Evolutionary conservation across 1,140 invertebrate genomes (phyloP).

Genomic region (Drosophila kepulauana): DNA sequence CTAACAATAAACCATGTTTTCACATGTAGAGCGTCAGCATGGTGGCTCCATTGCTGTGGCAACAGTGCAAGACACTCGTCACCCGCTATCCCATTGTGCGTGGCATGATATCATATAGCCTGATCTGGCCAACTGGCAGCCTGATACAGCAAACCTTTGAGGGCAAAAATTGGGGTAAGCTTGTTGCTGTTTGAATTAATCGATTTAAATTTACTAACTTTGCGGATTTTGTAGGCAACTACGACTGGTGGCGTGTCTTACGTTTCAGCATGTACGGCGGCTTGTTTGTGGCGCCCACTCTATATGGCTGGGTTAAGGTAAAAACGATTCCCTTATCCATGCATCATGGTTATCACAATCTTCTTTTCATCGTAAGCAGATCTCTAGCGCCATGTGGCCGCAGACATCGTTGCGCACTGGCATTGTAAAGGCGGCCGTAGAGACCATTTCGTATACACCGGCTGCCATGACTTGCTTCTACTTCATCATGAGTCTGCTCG

Average conservation of each 20-base stretch:
- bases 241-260: slow-evolving; percentile 87
- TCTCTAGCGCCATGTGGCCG: slow-evolving; percentile 88
- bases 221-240: slow-evolving; percentile 70
- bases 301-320: slow-evolving; percentile 90
- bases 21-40: slow-evolving; percentile 38
- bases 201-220: too few species aligned
- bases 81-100: slow-evolving; percentile 85
- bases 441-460: slow-evolving; percentile 93
- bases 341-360: background rate
- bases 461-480: slow-evolving; percentile 93
- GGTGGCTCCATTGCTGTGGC: slow-evolving; percentile 56
- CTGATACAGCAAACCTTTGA: slow-evolving; percentile 88
- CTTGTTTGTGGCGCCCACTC: slow-evolving; percentile 90
- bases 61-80: slow-evolving; percentile 68
- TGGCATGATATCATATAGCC: slow-evolving; percentile 91
- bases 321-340: slow-evolving; percentile 27
- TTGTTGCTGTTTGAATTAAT: background rate
- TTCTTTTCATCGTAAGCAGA: slow-evolving; percentile 10
- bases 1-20: slow-evolving; percentile 28
- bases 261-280: slow-evolving; percentile 91
- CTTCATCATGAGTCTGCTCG: slow-evolving; percentile 92
- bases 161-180: slow-evolving; percentile 77
- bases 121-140: slow-evolving; percentile 90
- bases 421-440: slow-evolving; percentile 90
- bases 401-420: slow-evolving; percentile 87